These are phyloP conservation scores for Engystomops pustulosus DNA, from an alignment of 2,113 vertebrate species.

Conservation along the genomic window DNA sequence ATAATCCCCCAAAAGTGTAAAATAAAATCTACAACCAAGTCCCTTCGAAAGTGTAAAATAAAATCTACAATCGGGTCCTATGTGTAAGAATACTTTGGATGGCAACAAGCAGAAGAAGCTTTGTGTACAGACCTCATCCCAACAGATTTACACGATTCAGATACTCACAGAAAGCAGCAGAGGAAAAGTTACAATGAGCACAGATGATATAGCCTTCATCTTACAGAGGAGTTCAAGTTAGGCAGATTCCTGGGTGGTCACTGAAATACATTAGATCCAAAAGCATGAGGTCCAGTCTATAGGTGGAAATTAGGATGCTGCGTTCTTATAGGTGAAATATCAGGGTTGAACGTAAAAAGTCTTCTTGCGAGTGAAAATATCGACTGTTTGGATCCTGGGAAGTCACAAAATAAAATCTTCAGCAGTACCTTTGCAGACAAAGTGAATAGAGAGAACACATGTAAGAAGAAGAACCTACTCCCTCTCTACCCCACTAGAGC, in stretches of 20 bases:
- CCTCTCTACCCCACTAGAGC: neutral
- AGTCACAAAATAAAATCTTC: neutral
- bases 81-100: neutral
- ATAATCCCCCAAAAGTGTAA: no score
- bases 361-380: neutral
- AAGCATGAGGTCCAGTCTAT: constrained; percentile 14
- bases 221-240: constrained; percentile 30
- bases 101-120: neutral
- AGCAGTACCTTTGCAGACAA: constrained; percentile 3
- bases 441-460: constrained; percentile 25
- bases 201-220: constrained; percentile 32
- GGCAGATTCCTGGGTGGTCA: constrained; percentile 38
- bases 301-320: neutral
- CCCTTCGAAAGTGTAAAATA: neutral
- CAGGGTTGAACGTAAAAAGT: neutral
- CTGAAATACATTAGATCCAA: constrained; percentile 39
- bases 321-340: neutral
- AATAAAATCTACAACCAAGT: no score
- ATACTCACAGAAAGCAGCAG: constrained; percentile 45
- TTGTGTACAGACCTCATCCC: neutral
- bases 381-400: neutral
- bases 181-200: constrained; percentile 34
- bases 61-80: neutral
- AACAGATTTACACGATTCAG: constrained; percentile 7
- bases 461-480: neutral